Percentiles rank a stretch among this genome's conserved stretches.
phyloP scores from a whole-genome alignment of 1,140 invertebrate species.

The Papilio helenus region DNA sequence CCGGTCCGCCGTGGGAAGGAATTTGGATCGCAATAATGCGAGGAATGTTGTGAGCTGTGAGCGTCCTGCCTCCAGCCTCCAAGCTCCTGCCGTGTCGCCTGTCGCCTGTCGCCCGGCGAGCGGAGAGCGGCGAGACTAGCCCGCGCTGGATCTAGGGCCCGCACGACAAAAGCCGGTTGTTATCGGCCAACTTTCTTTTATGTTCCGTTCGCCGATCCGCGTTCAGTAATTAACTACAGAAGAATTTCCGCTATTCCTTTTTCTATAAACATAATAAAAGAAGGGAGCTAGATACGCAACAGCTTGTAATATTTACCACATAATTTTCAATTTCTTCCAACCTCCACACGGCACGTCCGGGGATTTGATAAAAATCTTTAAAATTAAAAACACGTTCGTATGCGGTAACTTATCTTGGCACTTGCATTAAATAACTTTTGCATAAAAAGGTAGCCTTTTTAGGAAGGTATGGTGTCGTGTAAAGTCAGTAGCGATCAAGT shows the following conservation, averaged over 20 bases:
- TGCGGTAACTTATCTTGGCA: neutral
- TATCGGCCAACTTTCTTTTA: constrained; percentile 1
- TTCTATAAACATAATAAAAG: neutral
- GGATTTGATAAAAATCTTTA: neutral
- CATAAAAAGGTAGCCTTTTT: neutral
- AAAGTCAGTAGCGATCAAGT: neutral
- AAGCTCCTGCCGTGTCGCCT: too few relatives aligned
- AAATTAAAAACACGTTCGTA: neutral
- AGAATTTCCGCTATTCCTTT: neutral
- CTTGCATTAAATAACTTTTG: neutral
- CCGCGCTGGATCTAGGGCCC: constrained; percentile 22
- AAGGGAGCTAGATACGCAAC: neutral
- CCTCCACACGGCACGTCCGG: too few relatives aligned
- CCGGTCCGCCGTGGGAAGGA: constrained; percentile 76
- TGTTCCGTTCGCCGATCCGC: neutral
- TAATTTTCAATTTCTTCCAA: too few relatives aligned
- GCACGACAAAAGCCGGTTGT: constrained; percentile 16
- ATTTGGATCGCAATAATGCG: constrained; percentile 61
- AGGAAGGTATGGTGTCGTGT: neutral
- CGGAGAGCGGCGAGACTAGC: neutral
- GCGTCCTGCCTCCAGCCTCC: neutral
- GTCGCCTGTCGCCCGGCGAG: neutral
- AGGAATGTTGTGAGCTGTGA: constrained; percentile 33
- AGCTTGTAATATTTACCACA: neutral
- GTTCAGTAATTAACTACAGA: neutral